These are phyloP conservation scores for Sericinus montela DNA, from an alignment of 2,888 invertebrate species.

Conservation along the genomic window DNA sequence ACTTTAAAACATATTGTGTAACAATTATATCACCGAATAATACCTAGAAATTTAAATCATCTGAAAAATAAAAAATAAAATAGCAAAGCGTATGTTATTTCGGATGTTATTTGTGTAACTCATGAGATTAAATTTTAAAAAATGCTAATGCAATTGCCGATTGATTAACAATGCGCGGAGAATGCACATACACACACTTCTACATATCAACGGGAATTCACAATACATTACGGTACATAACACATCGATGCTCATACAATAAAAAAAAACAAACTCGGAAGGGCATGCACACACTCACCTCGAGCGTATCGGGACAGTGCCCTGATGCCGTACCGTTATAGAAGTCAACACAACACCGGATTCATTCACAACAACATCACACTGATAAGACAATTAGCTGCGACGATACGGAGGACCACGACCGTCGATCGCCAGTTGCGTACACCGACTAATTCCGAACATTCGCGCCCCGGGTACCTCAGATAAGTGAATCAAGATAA, in stretches of 20 bases:
- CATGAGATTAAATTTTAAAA: neutral
- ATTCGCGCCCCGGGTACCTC: constrained; percentile 42
- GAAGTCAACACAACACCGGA: constrained; percentile 26
- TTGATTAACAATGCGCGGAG: neutral
- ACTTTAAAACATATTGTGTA: too few species aligned
- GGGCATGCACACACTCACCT: constrained; percentile 14
- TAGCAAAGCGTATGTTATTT: too few species aligned
- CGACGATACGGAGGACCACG: constrained; percentile 29
- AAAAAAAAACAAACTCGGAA: neutral
- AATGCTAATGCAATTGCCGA: constrained; percentile 1
- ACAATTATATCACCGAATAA: too few species aligned
- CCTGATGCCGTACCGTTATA: constrained; percentile 22
- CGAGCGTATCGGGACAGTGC: constrained; percentile 12
- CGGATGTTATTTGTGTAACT: too few species aligned
- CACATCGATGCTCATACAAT: neutral
- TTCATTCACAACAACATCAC: constrained; percentile 32
- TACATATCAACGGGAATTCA: neutral
- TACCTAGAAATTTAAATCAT: too few species aligned
- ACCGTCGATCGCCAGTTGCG: constrained; percentile 51
- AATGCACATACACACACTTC: neutral
- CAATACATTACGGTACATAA: neutral
- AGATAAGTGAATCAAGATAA: constrained; percentile 72
- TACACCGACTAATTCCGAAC: constrained; percentile 47
- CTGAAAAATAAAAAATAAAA: too few species aligned
- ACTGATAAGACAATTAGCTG: constrained; percentile 22